Percentiles rank a stretch among this genome's conserved stretches.
Conservation (phyloP, 1,140 invertebrate genomes). For the Tyrophagus putrescentiae region DNA sequence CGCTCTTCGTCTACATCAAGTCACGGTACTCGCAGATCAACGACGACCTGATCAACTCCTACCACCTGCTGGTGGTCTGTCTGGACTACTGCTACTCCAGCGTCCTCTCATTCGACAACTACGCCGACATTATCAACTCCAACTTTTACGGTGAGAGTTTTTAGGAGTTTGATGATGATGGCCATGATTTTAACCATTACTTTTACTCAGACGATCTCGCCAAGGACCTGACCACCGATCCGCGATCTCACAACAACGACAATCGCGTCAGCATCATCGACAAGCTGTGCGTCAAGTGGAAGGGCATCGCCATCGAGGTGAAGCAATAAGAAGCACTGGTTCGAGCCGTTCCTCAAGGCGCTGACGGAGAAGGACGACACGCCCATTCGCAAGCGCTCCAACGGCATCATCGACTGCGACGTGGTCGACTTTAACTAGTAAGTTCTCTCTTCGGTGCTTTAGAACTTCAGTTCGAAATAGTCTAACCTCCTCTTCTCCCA, state of each 20-base stretch:
- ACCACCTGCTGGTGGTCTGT: conserved; percentile 73
- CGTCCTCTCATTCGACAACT: conserved; percentile 55
- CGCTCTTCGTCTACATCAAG: conserved; percentile 79
- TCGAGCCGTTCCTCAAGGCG: conserved; percentile 58
- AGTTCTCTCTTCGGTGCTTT: not conserved
- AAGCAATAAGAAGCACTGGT: conserved; percentile 71
- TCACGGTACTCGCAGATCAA: conserved; percentile 51
- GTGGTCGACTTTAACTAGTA: conserved; percentile 41
- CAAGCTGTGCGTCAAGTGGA: conserved; percentile 60
- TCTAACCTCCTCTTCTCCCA: conserved; percentile 35
- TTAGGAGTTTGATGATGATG: not conserved
- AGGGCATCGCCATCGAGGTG: conserved; percentile 65
- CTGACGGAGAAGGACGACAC: conserved; percentile 62
- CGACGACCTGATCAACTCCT: conserved; percentile 84
- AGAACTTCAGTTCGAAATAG: conserved; percentile 24
- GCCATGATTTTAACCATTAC: not conserved
- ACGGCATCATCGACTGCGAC: conserved; percentile 18
- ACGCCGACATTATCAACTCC: conserved; percentile 64
- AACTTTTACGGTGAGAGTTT: conserved; percentile 53
- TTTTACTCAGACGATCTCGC: conserved; percentile 44
- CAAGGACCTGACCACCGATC: conserved; percentile 47
- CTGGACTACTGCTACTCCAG: conserved; percentile 80
- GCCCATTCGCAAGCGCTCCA: conserved; percentile 3
- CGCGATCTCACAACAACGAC: conserved; percentile 41
- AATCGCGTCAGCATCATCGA: conserved; percentile 64